Percentiles rank a stretch among this genome's conserved stretches.
These are phyloP conservation scores for Aphelocoma californica DNA, from an alignment of 2,797 vertebrate species.

Conservation along the genomic window DNA sequence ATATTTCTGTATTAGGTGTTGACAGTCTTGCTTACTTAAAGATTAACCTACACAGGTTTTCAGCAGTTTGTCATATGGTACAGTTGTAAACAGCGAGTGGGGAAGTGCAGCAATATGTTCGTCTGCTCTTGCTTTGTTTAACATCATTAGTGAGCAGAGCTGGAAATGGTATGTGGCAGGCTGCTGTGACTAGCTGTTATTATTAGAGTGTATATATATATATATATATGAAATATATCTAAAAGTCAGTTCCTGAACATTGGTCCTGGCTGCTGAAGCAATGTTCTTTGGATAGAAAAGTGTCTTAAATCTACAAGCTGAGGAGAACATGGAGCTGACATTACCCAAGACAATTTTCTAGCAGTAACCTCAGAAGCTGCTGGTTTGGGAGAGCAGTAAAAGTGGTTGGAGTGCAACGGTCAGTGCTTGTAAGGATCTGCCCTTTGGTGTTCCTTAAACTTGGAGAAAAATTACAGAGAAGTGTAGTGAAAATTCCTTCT, in stretches of 20 bases:
- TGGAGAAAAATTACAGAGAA: neutral
- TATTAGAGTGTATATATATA: neutral
- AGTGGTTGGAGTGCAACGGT: neutral
- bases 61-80: constrained; percentile 57
- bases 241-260: neutral
- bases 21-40: constrained; percentile 61
- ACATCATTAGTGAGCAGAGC: constrained; percentile 21
- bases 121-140: constrained; percentile 37
- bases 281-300: neutral
- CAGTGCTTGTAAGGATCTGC: neutral
- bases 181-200: neutral
- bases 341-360: neutral
- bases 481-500: neutral
- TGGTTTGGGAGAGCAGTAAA: neutral
- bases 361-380: neutral
- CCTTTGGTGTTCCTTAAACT: neutral
- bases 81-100: neutral
- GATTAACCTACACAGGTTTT: constrained; percentile 59
- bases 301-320: neutral
- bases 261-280: neutral
- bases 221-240: no score
- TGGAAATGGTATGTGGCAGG: constrained; percentile 23
- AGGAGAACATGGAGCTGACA: neutral
- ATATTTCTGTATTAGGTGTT: constrained; percentile 54
- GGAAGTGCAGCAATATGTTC: constrained; percentile 22